Evolutionary conservation across 2,113 vertebrate genomes (phyloP).

Genomic region (Numenius arquata): DNA sequence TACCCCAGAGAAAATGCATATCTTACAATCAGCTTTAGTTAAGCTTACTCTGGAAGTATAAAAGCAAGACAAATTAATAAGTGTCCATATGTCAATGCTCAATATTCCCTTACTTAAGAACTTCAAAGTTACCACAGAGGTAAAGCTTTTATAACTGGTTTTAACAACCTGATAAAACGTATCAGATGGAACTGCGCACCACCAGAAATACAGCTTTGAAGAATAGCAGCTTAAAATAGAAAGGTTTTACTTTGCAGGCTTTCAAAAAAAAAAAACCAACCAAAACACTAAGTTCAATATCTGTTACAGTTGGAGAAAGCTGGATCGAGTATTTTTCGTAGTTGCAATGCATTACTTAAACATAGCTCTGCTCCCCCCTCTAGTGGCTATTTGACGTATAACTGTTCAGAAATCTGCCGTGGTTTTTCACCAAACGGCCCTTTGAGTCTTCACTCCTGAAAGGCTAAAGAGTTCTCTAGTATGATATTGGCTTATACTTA

Average conservation of each 20-base stretch:
- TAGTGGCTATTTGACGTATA: neutral
- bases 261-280: neutral
- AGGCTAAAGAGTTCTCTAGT: neutral
- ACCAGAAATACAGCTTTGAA: neutral
- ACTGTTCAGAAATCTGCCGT: accelerated
- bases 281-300: neutral
- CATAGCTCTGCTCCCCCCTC: neutral
- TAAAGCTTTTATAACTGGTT: neutral
- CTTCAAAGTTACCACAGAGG: neutral
- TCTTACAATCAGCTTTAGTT: neutral
- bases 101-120: neutral
- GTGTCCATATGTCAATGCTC: neutral
- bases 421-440: neutral
- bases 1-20: neutral
- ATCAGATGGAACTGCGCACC: neutral
- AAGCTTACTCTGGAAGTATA: neutral
- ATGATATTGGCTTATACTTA: neutral
- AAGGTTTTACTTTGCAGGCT: neutral
- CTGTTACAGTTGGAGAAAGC: neutral
- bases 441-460: neutral
- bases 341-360: neutral
- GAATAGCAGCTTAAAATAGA: neutral
- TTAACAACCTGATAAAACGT: neutral
- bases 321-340: accelerated
- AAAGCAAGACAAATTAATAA: neutral